Conservation (phyloP, 1,140 invertebrate genomes). For the Drosophila tani region DNA sequence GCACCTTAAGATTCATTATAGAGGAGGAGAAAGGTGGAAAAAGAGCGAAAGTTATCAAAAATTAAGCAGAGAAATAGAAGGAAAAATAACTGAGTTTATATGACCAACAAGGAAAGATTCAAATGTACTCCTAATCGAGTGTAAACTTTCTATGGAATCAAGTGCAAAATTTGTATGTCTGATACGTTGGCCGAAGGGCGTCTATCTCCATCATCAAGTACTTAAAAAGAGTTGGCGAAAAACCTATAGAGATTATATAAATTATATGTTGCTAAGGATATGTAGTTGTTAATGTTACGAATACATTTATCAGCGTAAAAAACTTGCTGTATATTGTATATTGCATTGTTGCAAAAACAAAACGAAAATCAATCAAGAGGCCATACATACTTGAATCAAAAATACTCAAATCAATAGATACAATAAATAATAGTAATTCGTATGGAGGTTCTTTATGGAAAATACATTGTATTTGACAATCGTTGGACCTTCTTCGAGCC, state of each 20-base stretch:
- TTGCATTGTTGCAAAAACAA: constrained; percentile 56
- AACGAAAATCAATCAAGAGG: constrained; percentile 25
- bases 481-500: constrained; percentile 4
- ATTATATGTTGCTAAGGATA: constrained; percentile 53
- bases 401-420: constrained; percentile 1
- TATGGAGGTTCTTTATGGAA: neutral
- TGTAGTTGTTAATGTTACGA: constrained; percentile 37
- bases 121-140: constrained; percentile 28
- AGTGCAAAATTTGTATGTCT: constrained; percentile 31
- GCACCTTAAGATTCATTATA: constrained; percentile 16
- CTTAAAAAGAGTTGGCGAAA: constrained; percentile 42
- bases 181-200: constrained; percentile 41
- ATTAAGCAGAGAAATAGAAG: constrained; percentile 34
- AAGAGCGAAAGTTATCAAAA: constrained; percentile 41
- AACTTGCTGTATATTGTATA: constrained; percentile 48
- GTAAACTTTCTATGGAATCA: constrained; percentile 3
- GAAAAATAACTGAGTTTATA: constrained; percentile 6
- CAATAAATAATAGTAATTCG: constrained; percentile 5
- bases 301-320: constrained; percentile 57
- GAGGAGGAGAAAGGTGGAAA: constrained; percentile 24
- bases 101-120: constrained; percentile 11
- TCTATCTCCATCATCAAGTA: constrained; percentile 6
- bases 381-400: constrained; percentile 37
- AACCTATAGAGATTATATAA: constrained; percentile 46
- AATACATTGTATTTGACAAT: constrained; percentile 19